Conservation (phyloP, 64 coral and sea anemone genomes). For the Pocillopora verrucosa region DNA sequence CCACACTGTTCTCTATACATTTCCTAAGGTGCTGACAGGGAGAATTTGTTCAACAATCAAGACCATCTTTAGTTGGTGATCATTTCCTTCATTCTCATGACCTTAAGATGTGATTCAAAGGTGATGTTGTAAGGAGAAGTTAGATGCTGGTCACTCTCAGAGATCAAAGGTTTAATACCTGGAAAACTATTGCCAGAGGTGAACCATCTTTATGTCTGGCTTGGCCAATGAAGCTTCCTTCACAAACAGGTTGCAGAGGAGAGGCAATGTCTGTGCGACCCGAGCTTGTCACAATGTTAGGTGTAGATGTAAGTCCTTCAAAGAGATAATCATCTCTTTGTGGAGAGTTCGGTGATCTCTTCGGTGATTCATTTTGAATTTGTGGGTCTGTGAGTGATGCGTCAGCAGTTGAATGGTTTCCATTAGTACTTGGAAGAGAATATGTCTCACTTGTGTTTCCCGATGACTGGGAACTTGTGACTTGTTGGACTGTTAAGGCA, state of each 20-base stretch:
- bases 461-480: not conserved
- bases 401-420: conserved; percentile 19
- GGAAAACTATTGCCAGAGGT: conserved; percentile 84
- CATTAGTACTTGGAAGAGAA: not conserved
- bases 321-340: not conserved
- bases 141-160: no score
- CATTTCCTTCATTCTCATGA: not conserved
- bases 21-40: no score
- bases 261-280: conserved; percentile 50
- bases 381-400: not conserved
- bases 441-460: conserved; percentile 1
- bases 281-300: conserved; percentile 71
- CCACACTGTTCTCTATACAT: no score
- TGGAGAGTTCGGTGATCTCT: not conserved
- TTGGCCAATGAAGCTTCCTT: conserved; percentile 83
- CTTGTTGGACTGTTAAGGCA: not conserved
- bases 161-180: conserved; percentile 42
- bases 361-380: conserved; percentile 6
- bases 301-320: conserved; percentile 76
- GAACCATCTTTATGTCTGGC: conserved; percentile 86
- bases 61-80: no score
- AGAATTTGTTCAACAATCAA: no score
- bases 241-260: conserved; percentile 83
- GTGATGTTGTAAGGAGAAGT: no score
- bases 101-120: not conserved